Evolutionary conservation across 1,140 invertebrate genomes (phyloP), one percentile per base, ranked within the genome.

Genomic region (Antheraea mylitta): DNA sequence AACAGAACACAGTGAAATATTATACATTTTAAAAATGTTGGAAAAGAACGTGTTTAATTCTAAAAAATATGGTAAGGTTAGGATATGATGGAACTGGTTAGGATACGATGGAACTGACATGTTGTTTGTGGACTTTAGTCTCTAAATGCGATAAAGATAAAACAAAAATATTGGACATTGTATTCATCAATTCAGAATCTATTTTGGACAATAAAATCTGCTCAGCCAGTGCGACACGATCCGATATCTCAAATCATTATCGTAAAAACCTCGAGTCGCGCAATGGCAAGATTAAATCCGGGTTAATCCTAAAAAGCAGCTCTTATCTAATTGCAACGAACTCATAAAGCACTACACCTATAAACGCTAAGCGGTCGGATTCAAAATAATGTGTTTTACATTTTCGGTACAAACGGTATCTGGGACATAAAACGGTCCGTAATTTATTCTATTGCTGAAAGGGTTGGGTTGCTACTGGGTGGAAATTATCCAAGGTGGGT

Each of bases 361-460:
- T 90, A 89, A 91, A 90, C 77, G 79, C 82, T 91, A 91, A 89
- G 87, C 87, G 87, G 84, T 87, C 75, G 87, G 87, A 91, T 91
- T 86, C 86, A 88, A 86, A 90, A 88, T 91, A 91, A 91, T 91
- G 87, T 86, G 85, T 90, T 91, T 90, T 85, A 91, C 87, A 91
- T 91, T 91, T 90, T 90, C 83, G 86, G 45, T 80, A 85, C 86
- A 84, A 83, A 80, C 85, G 87, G 85, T 91, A 91, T 91, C 87
- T 87, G 81, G 82, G 86, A 89, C 87, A 90, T 89, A 91, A 91
- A 91, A 89, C 85, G 88, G 83, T 81, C 83, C 86, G 88, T 91
- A 91, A 91, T 91, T 89, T 91, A 91, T 91, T 91, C 89, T 91
- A 91, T 90, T 91, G 88, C 88, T 91, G 89, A 91, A 91, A 91